These are phyloP conservation scores for Muscicapa comitata DNA, from an alignment of 2,797 vertebrate genomes.

Conservation along the genomic window DNA sequence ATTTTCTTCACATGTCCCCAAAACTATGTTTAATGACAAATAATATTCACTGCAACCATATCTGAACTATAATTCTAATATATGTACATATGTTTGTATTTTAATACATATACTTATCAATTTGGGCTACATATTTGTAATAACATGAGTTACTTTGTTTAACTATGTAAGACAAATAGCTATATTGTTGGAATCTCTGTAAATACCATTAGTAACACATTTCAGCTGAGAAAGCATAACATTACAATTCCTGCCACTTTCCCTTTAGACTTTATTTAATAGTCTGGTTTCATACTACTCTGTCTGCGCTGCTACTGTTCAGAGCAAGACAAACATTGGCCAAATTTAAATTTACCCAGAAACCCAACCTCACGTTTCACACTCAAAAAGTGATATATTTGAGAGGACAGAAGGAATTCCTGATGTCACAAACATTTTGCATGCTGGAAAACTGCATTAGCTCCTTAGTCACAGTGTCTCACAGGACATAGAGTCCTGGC, in stretches of 20 bases:
- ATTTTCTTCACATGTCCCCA: not conserved
- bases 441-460: not conserved
- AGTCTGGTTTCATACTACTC: not conserved
- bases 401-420: not conserved
- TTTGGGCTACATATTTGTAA: not conserved
- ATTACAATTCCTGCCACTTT: not conserved
- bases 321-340: not conserved
- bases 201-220: not conserved
- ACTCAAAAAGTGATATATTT: not conserved
- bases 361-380: not conserved
- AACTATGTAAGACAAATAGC: not conserved
- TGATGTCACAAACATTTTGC: not conserved
- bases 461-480: not conserved
- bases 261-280: not conserved
- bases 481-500: not conserved
- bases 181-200: not conserved
- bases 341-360: not conserved
- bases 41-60: not conserved
- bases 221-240: conserved; percentile 16
- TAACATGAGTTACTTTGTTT: not conserved
- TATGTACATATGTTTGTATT: not conserved
- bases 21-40: not conserved
- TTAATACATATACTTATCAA: not conserved
- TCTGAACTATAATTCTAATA: not conserved
- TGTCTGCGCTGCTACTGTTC: not conserved